Conservation (phyloP, 2,888 invertebrate genomes). For the Chloroclystis v-ata region DNA sequence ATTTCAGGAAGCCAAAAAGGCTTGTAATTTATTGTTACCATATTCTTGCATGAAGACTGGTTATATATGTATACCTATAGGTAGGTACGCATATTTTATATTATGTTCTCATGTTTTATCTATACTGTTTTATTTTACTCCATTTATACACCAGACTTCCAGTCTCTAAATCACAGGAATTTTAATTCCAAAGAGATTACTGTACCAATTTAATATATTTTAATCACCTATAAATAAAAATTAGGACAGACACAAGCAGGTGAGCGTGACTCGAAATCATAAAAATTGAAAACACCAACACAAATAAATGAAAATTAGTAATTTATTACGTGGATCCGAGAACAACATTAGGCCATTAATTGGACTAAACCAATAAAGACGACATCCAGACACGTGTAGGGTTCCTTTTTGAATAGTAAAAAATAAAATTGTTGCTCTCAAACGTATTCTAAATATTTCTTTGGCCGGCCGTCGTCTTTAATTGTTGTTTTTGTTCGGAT, state of each 20-base stretch:
- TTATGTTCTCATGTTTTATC: too few relatives aligned
- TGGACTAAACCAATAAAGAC: constrained; percentile 75
- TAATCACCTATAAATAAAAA: constrained; percentile 24
- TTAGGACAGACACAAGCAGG: constrained; percentile 23
- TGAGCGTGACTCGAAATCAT: constrained; percentile 31
- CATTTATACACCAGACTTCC: too few relatives aligned
- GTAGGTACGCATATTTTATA: too few relatives aligned
- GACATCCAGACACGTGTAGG: constrained; percentile 70
- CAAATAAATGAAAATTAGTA: constrained; percentile 55
- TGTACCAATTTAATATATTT: constrained; percentile 13
- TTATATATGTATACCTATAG: too few relatives aligned
- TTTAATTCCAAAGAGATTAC: constrained; percentile 1
- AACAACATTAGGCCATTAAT: constrained; percentile 70
- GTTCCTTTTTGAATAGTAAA: constrained; percentile 42
- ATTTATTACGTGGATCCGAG: constrained; percentile 56
- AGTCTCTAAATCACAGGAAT: not conserved
- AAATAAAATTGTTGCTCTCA: constrained; percentile 39
- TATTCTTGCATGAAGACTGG: too few relatives aligned
- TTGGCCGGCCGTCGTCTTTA: constrained; percentile 62
- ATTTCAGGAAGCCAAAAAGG: too few relatives aligned
- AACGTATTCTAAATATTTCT: constrained; percentile 74
- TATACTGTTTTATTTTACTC: too few relatives aligned
- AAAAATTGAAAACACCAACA: constrained; percentile 29
- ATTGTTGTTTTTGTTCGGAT: constrained; percentile 77
- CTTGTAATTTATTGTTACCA: too few relatives aligned